Percentiles rank a stretch among this genome's conserved stretches.
These are phyloP conservation scores for Bimastos eiseni DNA, from an alignment of 2,888 invertebrate species.

Conservation along the genomic window DNA sequence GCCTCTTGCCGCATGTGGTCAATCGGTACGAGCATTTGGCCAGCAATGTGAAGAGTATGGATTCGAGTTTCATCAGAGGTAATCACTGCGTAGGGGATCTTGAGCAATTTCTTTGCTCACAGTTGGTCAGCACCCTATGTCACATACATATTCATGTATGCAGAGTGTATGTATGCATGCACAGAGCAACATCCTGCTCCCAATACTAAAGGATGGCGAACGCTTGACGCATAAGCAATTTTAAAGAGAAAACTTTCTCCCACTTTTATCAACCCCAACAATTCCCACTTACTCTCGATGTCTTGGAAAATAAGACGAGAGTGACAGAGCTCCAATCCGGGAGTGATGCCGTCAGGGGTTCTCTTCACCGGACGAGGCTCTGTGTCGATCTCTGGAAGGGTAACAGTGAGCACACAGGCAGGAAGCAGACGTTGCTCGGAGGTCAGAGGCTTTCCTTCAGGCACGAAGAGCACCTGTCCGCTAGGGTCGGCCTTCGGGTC, in stretches of 20 bases:
- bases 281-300: not conserved
- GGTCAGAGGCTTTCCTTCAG: not conserved
- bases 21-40: too few species aligned
- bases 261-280: not conserved
- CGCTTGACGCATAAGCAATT: not conserved
- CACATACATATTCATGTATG: not conserved
- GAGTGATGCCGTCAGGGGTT: slow-evolving; percentile 4
- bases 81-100: too few species aligned
- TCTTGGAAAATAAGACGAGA: not conserved
- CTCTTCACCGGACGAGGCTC: slow-evolving; percentile 18
- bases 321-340: not conserved
- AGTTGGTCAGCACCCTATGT: too few species aligned
- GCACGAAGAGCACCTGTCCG: slow-evolving; percentile 93
- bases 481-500: slow-evolving; percentile 79
- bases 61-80: too few species aligned
- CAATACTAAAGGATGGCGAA: not conserved
- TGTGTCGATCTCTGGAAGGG: slow-evolving; percentile 71
- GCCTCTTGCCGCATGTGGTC: too few species aligned
- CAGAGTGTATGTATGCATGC: not conserved
- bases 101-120: too few species aligned
- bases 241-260: not conserved
- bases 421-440: slow-evolving; percentile 68
- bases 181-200: not conserved
- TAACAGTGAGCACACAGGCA: slow-evolving; percentile 80
- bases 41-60: too few species aligned